A percentile compares a stretch with the other conserved stretches of the same genome.
phyloP scores from a whole-genome alignment of 2,797 vertebrate species.

The Erethizon dorsatum region DNA sequence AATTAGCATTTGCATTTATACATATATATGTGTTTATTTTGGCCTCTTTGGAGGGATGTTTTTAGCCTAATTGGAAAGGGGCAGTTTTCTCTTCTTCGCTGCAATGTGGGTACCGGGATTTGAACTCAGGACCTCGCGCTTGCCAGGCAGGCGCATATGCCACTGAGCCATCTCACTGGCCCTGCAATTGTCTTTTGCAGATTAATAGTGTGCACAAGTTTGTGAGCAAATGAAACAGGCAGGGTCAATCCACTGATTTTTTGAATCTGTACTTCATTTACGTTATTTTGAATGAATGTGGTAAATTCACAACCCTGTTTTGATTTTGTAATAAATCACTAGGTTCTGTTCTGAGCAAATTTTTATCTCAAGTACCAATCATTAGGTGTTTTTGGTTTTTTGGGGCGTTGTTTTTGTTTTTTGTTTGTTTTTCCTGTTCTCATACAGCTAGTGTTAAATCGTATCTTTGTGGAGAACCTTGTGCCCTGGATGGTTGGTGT shows the following conservation, averaged over 20 bases:
- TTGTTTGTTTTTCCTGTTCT: slow-evolving; percentile 3
- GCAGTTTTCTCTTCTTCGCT: slow-evolving; percentile 79
- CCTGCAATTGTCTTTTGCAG: slow-evolving; percentile 79
- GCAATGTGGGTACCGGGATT: neutral
- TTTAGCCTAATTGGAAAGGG: slow-evolving; percentile 85
- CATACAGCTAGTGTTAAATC: slow-evolving; percentile 55
- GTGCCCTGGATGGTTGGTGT: slow-evolving; percentile 62
- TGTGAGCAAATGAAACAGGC: slow-evolving; percentile 82
- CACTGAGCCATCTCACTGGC: too few species aligned
- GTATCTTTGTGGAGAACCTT: slow-evolving; percentile 42
- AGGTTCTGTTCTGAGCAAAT: neutral
- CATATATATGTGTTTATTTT: slow-evolving; percentile 84
- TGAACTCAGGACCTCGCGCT: too few species aligned
- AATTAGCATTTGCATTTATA: slow-evolving; percentile 89
- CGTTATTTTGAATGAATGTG: slow-evolving; percentile 76
- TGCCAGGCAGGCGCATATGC: too few species aligned
- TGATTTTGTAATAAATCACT: slow-evolving; percentile 66
- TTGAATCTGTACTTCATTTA: slow-evolving; percentile 73
- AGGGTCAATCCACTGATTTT: slow-evolving; percentile 77
- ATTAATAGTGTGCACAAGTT: slow-evolving; percentile 73
- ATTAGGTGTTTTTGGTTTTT: neutral
- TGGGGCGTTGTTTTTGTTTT: too few species aligned
- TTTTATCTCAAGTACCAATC: slow-evolving; percentile 74
- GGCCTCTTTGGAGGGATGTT: slow-evolving; percentile 76
- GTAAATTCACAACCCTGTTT: slow-evolving; percentile 62